phyloP scores from a whole-genome alignment of 2,888 invertebrate species.

The Orgyia antiqua region DNA sequence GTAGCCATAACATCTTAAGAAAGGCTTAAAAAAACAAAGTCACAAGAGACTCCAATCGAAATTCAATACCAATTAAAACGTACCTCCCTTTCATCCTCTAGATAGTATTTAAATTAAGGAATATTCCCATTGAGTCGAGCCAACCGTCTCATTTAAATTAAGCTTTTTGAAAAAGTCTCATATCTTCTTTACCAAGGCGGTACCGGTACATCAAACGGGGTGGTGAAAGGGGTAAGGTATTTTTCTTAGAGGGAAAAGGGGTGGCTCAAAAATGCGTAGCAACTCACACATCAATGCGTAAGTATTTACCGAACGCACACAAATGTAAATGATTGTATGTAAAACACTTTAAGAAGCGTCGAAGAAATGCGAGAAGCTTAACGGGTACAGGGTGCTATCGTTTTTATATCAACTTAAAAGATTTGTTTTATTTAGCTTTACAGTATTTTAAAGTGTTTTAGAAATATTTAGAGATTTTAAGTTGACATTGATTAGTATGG shows the following conservation, averaged over 20 bases:
- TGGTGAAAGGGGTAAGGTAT: slow-evolving; percentile 63
- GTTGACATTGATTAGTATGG: too few relatives aligned
- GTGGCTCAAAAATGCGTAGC: slow-evolving; percentile 68
- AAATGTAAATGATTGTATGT: slow-evolving; percentile 59
- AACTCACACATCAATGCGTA: slow-evolving; percentile 72
- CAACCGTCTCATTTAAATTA: slow-evolving; percentile 74
- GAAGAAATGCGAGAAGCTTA: slow-evolving; percentile 78
- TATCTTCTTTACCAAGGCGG: slow-evolving; percentile 75
- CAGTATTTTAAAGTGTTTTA: too few relatives aligned
- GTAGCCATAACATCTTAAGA: slow-evolving; percentile 22
- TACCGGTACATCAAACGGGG: slow-evolving; percentile 68
- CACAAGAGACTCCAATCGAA: slow-evolving; percentile 58
- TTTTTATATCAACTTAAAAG: slow-evolving; percentile 9
- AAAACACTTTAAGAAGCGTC: slow-evolving; percentile 78
- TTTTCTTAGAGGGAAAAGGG: slow-evolving; percentile 53
- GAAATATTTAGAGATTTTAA: too few relatives aligned
- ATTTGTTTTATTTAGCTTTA: too few relatives aligned
- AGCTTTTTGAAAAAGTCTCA: slow-evolving; percentile 77
- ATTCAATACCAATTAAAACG: slow-evolving; percentile 75
- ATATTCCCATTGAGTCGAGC: slow-evolving; percentile 72
- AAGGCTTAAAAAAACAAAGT: slow-evolving; percentile 26
- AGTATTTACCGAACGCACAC: slow-evolving; percentile 71
- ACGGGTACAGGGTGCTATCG: slow-evolving; percentile 54
- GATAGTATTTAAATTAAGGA: slow-evolving; percentile 75
- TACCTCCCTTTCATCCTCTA: slow-evolving; percentile 49